Evolutionary conservation across 2,888 invertebrate species (phyloP).

Genomic region (Nemotelus nigrinus): DNA sequence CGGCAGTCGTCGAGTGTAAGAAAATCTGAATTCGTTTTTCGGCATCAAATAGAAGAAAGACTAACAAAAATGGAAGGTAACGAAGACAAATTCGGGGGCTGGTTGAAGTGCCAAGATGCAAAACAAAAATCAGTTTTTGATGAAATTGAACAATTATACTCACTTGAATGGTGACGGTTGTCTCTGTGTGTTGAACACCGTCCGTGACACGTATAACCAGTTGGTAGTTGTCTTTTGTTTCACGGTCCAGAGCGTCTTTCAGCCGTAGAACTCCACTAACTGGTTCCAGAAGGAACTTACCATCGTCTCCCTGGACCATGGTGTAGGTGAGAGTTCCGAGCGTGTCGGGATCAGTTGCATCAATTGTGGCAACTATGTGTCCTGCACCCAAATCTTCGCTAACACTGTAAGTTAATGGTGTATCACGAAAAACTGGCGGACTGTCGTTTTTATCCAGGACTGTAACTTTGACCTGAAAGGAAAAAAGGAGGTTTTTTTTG

Average conservation of each 20-base stretch:
- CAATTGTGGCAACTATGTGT: conserved; percentile 78
- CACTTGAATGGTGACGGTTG: conserved; percentile 82
- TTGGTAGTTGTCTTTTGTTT: conserved; percentile 80
- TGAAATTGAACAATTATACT: conserved; percentile 55
- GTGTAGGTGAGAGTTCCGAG: conserved; percentile 81
- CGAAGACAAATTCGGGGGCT: neutral
- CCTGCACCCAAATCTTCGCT: conserved; percentile 89
- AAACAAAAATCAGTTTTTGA: conserved; percentile 31
- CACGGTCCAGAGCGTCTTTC: conserved; percentile 84
- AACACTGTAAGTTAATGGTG: conserved; percentile 77
- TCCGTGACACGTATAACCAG: conserved; percentile 86
- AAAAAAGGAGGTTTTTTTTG: neutral
- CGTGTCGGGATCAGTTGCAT: conserved; percentile 86
- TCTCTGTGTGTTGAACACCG: conserved; percentile 86
- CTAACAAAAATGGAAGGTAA: neutral
- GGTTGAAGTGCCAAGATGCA: conserved; percentile 38
- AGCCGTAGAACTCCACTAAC: conserved; percentile 78
- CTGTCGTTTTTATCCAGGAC: conserved; percentile 94
- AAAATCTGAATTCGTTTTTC: neutral
- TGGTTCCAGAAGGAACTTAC: conserved; percentile 78
- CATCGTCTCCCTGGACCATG: conserved; percentile 73
- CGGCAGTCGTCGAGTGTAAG: too few species aligned
- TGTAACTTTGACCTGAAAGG: conserved; percentile 82
- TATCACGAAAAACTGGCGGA: conserved; percentile 86
- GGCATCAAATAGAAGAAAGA: neutral